Conservation (phyloP, 2,113 vertebrate species). For the Psittacus erithacus region DNA sequence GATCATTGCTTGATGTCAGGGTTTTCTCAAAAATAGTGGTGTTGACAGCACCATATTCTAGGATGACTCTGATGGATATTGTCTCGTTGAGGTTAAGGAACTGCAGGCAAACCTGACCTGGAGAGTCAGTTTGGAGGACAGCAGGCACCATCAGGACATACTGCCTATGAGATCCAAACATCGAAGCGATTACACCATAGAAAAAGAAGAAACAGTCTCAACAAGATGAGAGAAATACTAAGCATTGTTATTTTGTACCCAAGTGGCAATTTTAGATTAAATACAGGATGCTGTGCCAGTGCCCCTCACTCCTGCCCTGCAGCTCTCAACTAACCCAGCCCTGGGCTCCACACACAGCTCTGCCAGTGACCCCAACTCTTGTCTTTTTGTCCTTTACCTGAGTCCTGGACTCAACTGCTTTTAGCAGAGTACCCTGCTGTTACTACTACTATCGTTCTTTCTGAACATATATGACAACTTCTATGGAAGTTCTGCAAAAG, state of each 20-base stretch:
- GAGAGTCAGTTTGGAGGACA: constrained; percentile 48
- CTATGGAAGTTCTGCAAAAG: background rate
- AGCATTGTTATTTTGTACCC: background rate
- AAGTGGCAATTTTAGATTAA: background rate
- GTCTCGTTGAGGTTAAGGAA: constrained; percentile 48
- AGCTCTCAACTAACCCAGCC: background rate
- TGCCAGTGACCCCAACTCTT: background rate
- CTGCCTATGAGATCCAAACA: constrained; percentile 46
- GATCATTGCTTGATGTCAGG: background rate
- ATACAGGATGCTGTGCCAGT: background rate
- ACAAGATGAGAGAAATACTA: background rate
- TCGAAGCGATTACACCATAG: background rate
- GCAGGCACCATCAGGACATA: constrained; percentile 68
- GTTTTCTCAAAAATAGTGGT: constrained; percentile 40
- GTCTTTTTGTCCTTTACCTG: background rate
- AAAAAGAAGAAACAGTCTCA: background rate
- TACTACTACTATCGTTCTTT: background rate
- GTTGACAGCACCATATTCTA: constrained; percentile 49
- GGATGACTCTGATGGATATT: background rate
- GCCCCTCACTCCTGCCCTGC: background rate
- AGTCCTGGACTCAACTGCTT: background rate
- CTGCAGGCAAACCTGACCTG: constrained; percentile 57
- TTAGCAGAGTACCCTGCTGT: background rate
- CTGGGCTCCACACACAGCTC: background rate
- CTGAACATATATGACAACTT: fast-evolving